Evolutionary conservation across 2,888 invertebrate species (phyloP), one percentile per base, ranked within the genome.

Genomic region (Didymodactylos carnosus): DNA sequence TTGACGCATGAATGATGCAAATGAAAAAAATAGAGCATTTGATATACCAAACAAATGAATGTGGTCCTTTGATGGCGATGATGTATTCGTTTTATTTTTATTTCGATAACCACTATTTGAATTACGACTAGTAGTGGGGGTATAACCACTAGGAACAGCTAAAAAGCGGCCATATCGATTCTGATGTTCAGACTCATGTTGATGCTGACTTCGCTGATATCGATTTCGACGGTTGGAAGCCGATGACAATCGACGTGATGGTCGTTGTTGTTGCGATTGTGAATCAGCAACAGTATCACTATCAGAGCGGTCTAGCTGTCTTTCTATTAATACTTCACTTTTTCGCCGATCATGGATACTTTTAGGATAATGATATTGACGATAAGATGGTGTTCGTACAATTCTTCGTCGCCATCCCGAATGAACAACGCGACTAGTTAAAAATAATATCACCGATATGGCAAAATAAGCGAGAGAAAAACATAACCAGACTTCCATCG

Each of bases 1-100:
- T 85, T 94, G 94, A 84, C 94, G 93, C 91, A 94, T 93, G 83
- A 94, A 91, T 46, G 94, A 92, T 23, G 92, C 92, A 77, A 94
- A 85, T 0, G 93, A 89, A 84, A 94, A 94, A 94, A 94, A 94
- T 78, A 94, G 88, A 75, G 92, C 91, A 84, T 93, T 93, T 84
- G 91, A 87, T 81, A 93, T 89, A 80, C 90, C 91, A 41, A 76
- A 76, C 4, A 49, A 25, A 35, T 72, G 39, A 51, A 49, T 23
- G 16, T 25, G 16, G 13, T 41, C 16, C 0, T 40, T 7, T 14
- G 29, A 19, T 2, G 6, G 2, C 0, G 23, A 5, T 14, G 29
- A 19, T 2, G 6, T 3, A n/a, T 62, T 39, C 7, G 13, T 19
- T 10, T 6, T n/a, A 27, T 39, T 40, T 29, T 75, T 70, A 16